Evolutionary conservation across 2,113 vertebrate species (phyloP).

Genomic region (Poeciliopsis turrubarensis): DNA sequence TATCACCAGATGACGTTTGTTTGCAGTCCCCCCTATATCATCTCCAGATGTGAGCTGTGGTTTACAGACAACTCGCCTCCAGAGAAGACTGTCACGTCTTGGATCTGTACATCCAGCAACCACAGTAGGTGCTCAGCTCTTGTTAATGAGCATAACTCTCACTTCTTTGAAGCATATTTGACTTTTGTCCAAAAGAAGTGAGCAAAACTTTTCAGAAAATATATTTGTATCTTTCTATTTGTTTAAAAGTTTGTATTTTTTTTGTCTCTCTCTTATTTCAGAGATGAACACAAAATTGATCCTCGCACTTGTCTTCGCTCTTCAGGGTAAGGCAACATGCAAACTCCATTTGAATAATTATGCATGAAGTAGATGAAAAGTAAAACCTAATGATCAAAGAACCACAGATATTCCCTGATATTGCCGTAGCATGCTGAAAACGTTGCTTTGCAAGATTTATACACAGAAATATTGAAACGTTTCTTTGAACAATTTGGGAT

Average conservation of each 20-base stretch:
- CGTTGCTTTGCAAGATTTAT: neutral
- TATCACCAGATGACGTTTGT: conserved; percentile 81
- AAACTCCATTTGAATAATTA: neutral
- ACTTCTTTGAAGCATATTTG: conserved; percentile 1
- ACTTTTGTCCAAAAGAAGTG: too few relatives aligned
- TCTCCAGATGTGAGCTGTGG: conserved; percentile 62
- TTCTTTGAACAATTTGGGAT: neutral
- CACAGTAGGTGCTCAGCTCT: conserved; percentile 63
- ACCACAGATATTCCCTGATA: neutral
- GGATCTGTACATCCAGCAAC: conserved; percentile 66
- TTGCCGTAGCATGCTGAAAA: neutral
- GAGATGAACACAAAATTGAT: conserved; percentile 76
- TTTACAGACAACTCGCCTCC: conserved; percentile 73
- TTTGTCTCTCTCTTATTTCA: conserved; percentile 52
- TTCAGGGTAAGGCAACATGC: conserved; percentile 79
- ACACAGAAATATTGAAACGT: neutral
- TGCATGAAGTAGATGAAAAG: neutral
- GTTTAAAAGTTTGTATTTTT: neutral
- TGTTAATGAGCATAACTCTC: neutral
- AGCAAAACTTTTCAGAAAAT: neutral
- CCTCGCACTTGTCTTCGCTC: conserved; percentile 74
- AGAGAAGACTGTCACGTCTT: conserved; percentile 75
- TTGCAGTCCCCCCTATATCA: conserved; percentile 79
- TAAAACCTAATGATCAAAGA: neutral
- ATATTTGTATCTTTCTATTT: conserved; percentile 5